phyloP scores from a whole-genome alignment of 2,797 vertebrate species.

The Cyprinella venusta region DNA sequence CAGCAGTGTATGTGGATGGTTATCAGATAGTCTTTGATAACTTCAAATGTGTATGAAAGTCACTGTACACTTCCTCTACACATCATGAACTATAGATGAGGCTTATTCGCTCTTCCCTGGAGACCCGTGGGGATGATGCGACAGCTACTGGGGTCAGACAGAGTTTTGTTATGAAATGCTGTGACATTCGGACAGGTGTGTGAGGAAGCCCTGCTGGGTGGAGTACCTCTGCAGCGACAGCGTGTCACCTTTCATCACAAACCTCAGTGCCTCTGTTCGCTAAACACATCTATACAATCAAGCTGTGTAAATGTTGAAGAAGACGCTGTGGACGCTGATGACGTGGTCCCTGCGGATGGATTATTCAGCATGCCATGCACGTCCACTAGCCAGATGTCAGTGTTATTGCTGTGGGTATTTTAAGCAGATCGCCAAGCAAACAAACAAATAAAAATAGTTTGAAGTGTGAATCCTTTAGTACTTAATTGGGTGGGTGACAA shows the following conservation, averaged over 20 bases:
- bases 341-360: background rate
- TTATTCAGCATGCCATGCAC: slow-evolving; percentile 19
- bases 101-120: slow-evolving; percentile 14
- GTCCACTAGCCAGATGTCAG: slow-evolving; percentile 33
- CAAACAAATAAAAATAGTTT: slow-evolving; percentile 34
- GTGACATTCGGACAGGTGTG: slow-evolving; percentile 52
- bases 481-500: slow-evolving; percentile 37
- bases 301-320: slow-evolving; percentile 28
- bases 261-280: background rate
- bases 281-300: slow-evolving; percentile 11
- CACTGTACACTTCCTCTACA: slow-evolving; percentile 17
- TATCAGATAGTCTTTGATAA: background rate
- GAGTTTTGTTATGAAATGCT: slow-evolving; percentile 40
- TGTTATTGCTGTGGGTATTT: slow-evolving; percentile 31
- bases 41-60: slow-evolving; percentile 12
- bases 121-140: background rate
- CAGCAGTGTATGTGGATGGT: background rate
- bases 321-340: background rate
- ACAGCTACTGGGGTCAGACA: slow-evolving; percentile 22
- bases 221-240: slow-evolving; percentile 14
- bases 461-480: slow-evolving; percentile 11
- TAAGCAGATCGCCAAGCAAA: background rate
- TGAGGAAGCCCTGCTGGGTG: slow-evolving; percentile 40
- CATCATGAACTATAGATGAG: slow-evolving; percentile 35
- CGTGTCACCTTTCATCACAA: slow-evolving; percentile 36